These are phyloP conservation scores for Melipona quadrifasciata DNA, from an alignment of 1,140 invertebrate genomes.

Conservation along the genomic window DNA sequence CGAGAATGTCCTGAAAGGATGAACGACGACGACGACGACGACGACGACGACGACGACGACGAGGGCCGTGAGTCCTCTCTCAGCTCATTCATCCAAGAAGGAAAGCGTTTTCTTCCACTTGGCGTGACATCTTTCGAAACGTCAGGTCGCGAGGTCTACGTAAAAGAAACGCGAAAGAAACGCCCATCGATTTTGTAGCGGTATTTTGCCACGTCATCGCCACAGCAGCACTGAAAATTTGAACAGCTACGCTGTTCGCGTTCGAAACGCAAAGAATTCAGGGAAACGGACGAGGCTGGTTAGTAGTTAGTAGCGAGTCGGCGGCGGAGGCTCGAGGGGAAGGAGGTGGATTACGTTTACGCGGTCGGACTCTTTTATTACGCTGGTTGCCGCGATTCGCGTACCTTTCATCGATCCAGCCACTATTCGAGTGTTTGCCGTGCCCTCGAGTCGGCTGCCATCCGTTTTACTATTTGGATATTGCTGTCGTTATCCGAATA, in stretches of 20 bases:
- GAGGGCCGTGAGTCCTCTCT: conserved; percentile 3
- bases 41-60: conserved; percentile 15
- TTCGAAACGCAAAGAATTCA: conserved; percentile 12
- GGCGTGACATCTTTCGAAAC: neutral
- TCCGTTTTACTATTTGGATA: conserved; percentile 66
- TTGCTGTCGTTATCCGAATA: conserved; percentile 41
- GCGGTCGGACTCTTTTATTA: conserved; percentile 64
- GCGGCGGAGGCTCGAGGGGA: too few species aligned
- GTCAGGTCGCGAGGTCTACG: neutral
- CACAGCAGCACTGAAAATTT: neutral
- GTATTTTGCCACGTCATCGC: neutral
- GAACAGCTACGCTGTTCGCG: neutral
- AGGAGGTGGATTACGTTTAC: conserved; percentile 51
- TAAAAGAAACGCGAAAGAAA: too few species aligned
- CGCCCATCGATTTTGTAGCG: neutral
- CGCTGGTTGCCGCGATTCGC: conserved; percentile 17
- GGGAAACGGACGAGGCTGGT: neutral
- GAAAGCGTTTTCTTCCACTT: neutral
- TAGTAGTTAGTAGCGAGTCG: too few species aligned
- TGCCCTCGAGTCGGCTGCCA: conserved; percentile 57
- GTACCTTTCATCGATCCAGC: conserved; percentile 60
- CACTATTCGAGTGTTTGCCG: conserved; percentile 59
- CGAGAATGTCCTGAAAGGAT: conserved; percentile 11
- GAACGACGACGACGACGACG: conserved; percentile 25
- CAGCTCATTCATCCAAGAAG: neutral